Evolutionary conservation across 2,888 invertebrate species (phyloP).

Genomic region (Trissoscelio sp.): DNA sequence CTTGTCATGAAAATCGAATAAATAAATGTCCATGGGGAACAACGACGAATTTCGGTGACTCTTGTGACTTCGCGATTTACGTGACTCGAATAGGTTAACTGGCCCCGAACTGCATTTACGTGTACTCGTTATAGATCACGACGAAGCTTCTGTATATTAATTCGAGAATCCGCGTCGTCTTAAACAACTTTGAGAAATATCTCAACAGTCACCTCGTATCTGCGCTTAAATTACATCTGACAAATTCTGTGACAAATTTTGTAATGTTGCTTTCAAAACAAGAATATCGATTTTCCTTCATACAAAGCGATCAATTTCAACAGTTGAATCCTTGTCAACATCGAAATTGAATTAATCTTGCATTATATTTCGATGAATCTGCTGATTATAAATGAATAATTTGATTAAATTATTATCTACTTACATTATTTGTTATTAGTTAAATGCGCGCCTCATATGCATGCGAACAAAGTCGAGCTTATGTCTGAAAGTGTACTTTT

Average conservation of each 20-base stretch:
- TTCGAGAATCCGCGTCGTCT: constrained; percentile 45
- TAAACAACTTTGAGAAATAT: constrained; percentile 39
- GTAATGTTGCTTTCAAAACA: constrained; percentile 1
- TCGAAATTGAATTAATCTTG: not conserved
- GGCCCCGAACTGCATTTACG: constrained; percentile 57
- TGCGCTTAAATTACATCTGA: constrained; percentile 27
- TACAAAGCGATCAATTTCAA: not conserved
- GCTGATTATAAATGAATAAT: too few species aligned
- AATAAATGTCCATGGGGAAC: constrained; percentile 71
- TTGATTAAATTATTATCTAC: too few species aligned
- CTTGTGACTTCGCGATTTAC: constrained; percentile 76
- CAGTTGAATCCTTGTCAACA: not conserved
- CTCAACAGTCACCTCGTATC: constrained; percentile 19
- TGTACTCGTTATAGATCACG: constrained; percentile 56
- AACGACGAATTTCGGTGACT: constrained; percentile 77
- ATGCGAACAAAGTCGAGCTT: too few species aligned
- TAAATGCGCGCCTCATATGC: not conserved
- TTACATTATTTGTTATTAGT: too few species aligned
- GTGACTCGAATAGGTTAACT: constrained; percentile 75
- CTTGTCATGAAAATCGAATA: constrained; percentile 72
- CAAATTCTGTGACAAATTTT: constrained; percentile 37
- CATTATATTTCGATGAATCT: too few species aligned
- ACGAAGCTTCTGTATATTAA: constrained; percentile 55
- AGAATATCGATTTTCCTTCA: not conserved
- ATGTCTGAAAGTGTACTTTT: not conserved